Evolutionary conservation across 2,113 vertebrate genomes (phyloP).

Genomic region (Hystrix cristata): DNA sequence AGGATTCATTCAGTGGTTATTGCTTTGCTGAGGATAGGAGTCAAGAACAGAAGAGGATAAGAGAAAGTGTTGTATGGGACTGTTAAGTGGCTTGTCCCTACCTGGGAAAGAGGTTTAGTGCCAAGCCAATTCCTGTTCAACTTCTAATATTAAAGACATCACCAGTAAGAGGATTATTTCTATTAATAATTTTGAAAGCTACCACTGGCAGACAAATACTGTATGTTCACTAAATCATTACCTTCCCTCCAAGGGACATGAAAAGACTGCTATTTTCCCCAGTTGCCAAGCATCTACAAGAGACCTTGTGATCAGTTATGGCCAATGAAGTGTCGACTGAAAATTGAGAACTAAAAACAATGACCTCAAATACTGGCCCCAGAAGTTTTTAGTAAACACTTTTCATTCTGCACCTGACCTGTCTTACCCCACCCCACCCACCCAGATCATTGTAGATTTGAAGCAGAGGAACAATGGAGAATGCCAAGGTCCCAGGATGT

Average conservation of each 20-base stretch:
- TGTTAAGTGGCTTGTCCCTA: neutral
- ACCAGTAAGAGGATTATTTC: neutral
- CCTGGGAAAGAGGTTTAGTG: neutral
- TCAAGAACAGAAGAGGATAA: neutral
- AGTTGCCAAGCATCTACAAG: neutral
- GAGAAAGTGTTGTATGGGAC: neutral
- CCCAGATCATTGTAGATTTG: neutral
- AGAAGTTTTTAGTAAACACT: neutral
- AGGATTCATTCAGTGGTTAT: neutral
- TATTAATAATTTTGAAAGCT: conserved; percentile 28
- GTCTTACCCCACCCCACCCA: too few species aligned
- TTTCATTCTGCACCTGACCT: neutral
- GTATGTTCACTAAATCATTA: neutral
- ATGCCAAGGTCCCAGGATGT: neutral
- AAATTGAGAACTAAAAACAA: neutral
- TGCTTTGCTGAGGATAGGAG: neutral
- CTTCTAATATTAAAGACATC: conserved; percentile 13
- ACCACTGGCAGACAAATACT: neutral
- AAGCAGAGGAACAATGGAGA: neutral
- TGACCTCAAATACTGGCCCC: neutral
- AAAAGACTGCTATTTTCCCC: neutral
- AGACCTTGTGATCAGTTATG: neutral
- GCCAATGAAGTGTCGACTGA: neutral
- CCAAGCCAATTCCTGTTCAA: neutral
- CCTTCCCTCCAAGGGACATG: neutral